Conservation (phyloP, 2,888 invertebrate genomes). For the Drosophila meridiana region DNA sequence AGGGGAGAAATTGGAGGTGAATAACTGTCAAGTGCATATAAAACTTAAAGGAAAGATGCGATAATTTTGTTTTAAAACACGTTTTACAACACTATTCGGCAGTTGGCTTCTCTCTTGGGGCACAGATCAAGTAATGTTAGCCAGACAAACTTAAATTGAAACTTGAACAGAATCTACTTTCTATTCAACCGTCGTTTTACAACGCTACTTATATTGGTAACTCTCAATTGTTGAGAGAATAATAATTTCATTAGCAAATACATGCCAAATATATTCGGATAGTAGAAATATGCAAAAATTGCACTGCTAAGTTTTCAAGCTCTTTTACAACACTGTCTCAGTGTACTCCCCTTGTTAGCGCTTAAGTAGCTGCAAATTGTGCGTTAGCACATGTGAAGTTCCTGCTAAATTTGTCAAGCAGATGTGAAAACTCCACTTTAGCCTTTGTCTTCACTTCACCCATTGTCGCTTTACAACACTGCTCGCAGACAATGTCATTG, state of each 20-base stretch:
- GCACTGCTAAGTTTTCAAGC: background rate
- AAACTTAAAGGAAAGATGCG: background rate
- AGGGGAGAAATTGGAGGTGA: background rate
- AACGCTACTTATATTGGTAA: background rate
- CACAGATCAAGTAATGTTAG: background rate
- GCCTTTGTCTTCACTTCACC: background rate
- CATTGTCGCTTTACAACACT: conserved; percentile 8
- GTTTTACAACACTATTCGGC: background rate
- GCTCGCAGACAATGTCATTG: conserved; percentile 12
- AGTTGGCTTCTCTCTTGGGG: background rate
- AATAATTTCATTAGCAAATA: background rate
- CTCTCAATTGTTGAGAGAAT: background rate
- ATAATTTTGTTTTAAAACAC: background rate
- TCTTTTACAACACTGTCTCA: background rate
- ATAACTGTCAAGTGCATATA: background rate
- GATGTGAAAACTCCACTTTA: background rate
- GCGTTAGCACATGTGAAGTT: background rate
- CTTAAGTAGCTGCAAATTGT: background rate
- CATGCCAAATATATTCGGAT: background rate
- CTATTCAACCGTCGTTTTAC: background rate
- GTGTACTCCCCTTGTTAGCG: background rate
- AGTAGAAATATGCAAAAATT: no score
- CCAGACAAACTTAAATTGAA: no score
- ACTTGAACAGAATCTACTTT: background rate
- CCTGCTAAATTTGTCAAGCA: background rate